Base-by-base conservation (phyloP, 2,797 vertebrate species). In the Rousettus madagascariensis region DNA sequence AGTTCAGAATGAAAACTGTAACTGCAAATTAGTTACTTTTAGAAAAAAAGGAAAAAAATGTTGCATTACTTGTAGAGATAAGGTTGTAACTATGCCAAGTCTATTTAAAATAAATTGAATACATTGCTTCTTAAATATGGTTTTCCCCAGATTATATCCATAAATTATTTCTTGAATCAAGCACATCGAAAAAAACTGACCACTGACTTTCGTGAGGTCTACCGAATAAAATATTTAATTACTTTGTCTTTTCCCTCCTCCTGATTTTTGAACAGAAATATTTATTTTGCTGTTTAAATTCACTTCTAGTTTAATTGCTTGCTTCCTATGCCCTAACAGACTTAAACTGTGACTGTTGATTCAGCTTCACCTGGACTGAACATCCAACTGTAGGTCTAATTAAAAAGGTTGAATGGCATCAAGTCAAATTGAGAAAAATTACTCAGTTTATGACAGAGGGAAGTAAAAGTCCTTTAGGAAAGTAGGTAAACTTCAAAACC, bases 391-490 rank as follows among this genome's bases (percentile, higher is more conserved):
- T 53, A 74, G 38, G 46, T 77, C 83, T 97, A 95, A 97, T 97
- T 96, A 78, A 92, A 86, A 95, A 91, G 51, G 26, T 85, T 95
- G 61, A 96, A 75, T 96, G 94, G 86, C 92, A 95, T 94, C 75
- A 71, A 83, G 88, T 95, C 86, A 97, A 96, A 95, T 71, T 94
- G 95, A 86, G 86, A 91, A 96, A 91, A 96, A 96, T 94, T 90
- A 95, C 66, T 97, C 46, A 61, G 43, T 93, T 97, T 90, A 90
- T 82, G 75, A 46, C 36, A 91, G 59, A 90, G 30, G 43, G 85
- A 94, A 92, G 89, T 71, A 49, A 61, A 94, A 95, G 75, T 94
- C 57, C 84, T 87, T 22, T 84, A 77, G 57, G 30, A 89, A 98
- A 96, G 74, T 30, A 96, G 94, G 92, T 94, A 90, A 96, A 96